A percentile compares a stretch with the other conserved stretches of the same genome.
phyloP scores from a whole-genome alignment of 2,888 invertebrate species.

The Neoascia interrupta region DNA sequence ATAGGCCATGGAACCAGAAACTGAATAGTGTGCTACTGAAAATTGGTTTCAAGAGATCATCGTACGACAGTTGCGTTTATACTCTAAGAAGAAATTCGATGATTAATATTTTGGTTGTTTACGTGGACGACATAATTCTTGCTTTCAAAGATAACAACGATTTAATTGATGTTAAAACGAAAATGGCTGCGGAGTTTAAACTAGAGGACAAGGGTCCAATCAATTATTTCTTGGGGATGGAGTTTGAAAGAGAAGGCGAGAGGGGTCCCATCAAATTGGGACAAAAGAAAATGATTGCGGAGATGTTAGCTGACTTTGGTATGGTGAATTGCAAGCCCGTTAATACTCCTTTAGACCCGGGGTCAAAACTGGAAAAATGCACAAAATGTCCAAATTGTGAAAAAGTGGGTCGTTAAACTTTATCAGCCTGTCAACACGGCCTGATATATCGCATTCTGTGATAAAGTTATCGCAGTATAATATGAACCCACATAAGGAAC shows the following conservation, averaged over 20 bases:
- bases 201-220: conserved; percentile 43
- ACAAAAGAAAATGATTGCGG: conserved; percentile 57
- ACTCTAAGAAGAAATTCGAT: conserved; percentile 29
- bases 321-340: conserved; percentile 64
- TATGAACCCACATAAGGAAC: conserved; percentile 68
- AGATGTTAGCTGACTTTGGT: conserved; percentile 52
- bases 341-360: conserved; percentile 65
- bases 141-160: conserved; percentile 42
- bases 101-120: conserved; percentile 58
- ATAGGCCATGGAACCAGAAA: conserved; percentile 17
- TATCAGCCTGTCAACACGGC: conserved; percentile 58
- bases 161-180: conserved; percentile 32
- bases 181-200: conserved; percentile 45
- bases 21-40: background rate
- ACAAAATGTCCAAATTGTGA: background rate
- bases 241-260: conserved; percentile 50
- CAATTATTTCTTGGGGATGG: conserved; percentile 64
- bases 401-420: conserved; percentile 12
- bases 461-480: conserved; percentile 69
- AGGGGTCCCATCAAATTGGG: conserved; percentile 42
- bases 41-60: conserved; percentile 2
- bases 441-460: conserved; percentile 68
- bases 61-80: conserved; percentile 60
- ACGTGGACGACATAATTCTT: conserved; percentile 68
- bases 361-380: conserved; percentile 46